Base-by-base conservation (phyloP, 2,797 vertebrate species). In the Sciurus vulgaris region DNA sequence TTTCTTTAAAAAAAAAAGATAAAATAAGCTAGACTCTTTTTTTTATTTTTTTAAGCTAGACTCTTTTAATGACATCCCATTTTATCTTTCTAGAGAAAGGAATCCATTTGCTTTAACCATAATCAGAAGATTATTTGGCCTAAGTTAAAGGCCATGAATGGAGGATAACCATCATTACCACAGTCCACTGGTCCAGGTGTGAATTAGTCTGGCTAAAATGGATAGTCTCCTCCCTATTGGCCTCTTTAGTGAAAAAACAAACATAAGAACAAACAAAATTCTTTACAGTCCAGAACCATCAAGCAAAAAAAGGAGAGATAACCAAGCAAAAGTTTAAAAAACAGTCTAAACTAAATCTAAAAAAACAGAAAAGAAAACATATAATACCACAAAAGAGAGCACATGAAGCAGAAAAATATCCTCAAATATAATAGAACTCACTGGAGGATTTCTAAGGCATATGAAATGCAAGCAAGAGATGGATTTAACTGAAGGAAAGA, bases 361-460 rank as follows among this genome's bases (percentile, higher is more conserved):
- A 56, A 56, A 56, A 56, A 56, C 89, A 89, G 38, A 82, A 84
- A 73, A 82, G 30, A 54, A 95, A 89, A 76, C 9, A 41, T 33
- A 54, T 47, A 18, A 70, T 61, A 86, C 14, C 49, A 56, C 2
- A 89, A 70, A 2, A 86, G 15, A 79, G 38, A 95, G 69, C 17
- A n/a, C 78, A 87, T 72, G 20, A 92, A 87, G 35, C 26, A 85
- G 69, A 95, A 81, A 86, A 88, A 87, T 38, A 69, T 63, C 70
- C 44, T 65, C 76, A 65, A n/a, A 73, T 65, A 87, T 8, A 56
- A 47, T 5, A 47, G 28, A 77, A 33, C 22, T 20, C 30, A 38
- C 28, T 63, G 3, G 35, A 82, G 13, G 24, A 85, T 33, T 83
- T 85, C 72, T 82, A 51, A 79, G 30, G 49, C 12, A 1, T 47